Percentiles rank a stretch among this genome's conserved stretches.
phyloP scores from a whole-genome alignment of 2,113 vertebrate genomes.

The Pelobates fuscus region DNA sequence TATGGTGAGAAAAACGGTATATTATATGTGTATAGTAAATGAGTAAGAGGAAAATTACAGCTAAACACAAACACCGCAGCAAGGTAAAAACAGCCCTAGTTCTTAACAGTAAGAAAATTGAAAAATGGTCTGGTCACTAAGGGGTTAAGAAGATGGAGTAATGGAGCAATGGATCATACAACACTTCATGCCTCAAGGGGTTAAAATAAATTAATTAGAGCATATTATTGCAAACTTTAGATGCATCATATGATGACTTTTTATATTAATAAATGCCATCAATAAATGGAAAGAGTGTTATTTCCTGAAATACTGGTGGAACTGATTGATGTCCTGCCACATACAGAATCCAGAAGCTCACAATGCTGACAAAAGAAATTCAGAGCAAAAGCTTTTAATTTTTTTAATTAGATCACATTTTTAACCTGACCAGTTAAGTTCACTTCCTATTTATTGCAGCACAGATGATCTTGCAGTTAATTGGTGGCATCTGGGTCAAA shows the following conservation, averaged over 20 bases:
- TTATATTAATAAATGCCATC: constrained; percentile 4
- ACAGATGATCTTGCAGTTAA: constrained; percentile 32
- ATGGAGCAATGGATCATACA: too few species aligned
- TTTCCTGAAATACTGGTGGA: constrained; percentile 44
- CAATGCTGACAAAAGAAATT: constrained; percentile 46
- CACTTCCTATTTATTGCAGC: constrained; percentile 40
- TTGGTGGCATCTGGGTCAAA: constrained; percentile 31
- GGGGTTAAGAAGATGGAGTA: too few species aligned
- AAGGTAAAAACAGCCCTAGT: too few species aligned
- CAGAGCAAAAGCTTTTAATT: constrained; percentile 48
- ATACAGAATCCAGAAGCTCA: constrained; percentile 45
- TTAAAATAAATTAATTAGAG: background rate
- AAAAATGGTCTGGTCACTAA: too few species aligned
- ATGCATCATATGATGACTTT: constrained; percentile 17
- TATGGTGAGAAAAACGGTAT: too few species aligned
- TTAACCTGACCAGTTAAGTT: constrained; percentile 45
- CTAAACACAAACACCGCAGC: too few species aligned
- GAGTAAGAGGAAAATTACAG: too few species aligned
- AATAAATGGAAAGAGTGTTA: constrained; percentile 40
- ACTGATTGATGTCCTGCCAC: constrained; percentile 37
- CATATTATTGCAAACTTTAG: background rate
- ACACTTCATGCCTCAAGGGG: too few species aligned
- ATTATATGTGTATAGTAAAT: too few species aligned
- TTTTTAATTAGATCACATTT: constrained; percentile 49
- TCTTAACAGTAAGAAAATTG: too few species aligned